Evolutionary conservation across 1,140 invertebrate genomes (phyloP).

Genomic region (Aphelenchoides avenae): DNA sequence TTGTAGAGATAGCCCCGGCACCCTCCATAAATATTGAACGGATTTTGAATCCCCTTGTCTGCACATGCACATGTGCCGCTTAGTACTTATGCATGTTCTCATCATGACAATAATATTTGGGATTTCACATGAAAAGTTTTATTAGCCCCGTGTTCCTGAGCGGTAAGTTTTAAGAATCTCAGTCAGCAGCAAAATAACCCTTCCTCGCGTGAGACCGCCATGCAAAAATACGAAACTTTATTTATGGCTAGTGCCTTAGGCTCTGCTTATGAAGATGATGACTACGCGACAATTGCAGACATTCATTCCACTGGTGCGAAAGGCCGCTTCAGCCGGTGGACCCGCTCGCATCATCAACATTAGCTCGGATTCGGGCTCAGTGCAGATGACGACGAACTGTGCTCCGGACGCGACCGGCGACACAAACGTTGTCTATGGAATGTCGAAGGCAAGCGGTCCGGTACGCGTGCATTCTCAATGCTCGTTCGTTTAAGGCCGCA

Average conservation of each 20-base stretch:
- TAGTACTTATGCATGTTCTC: too few relatives aligned
- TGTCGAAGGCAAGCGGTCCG: conserved; percentile 35
- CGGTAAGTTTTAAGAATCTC: background rate
- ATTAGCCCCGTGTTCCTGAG: too few relatives aligned
- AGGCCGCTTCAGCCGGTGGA: conserved; percentile 10
- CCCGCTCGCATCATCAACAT: conserved; percentile 19
- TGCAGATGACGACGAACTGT: background rate
- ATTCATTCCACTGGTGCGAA: conserved; percentile 20
- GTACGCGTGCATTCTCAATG: too few relatives aligned
- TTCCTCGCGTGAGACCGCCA: too few relatives aligned
- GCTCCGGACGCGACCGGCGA: background rate
- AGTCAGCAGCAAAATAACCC: background rate
- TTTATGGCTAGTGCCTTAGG: background rate
- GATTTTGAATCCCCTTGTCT: too few relatives aligned
- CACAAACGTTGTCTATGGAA: conserved; percentile 26
- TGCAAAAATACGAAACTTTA: too few relatives aligned
- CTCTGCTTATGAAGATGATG: background rate
- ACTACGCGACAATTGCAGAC: conserved; percentile 1
- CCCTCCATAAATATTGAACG: too few relatives aligned
- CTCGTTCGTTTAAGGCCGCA: too few relatives aligned
- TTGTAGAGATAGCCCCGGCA: background rate
- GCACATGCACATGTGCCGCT: too few relatives aligned
- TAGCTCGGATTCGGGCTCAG: conserved; percentile 21
- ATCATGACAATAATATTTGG: too few relatives aligned
- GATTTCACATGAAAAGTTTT: too few relatives aligned